Evolutionary conservation across 1,140 invertebrate genomes (phyloP), one percentile per base, ranked within the genome.

Genomic region (Hyphantria cunea): DNA sequence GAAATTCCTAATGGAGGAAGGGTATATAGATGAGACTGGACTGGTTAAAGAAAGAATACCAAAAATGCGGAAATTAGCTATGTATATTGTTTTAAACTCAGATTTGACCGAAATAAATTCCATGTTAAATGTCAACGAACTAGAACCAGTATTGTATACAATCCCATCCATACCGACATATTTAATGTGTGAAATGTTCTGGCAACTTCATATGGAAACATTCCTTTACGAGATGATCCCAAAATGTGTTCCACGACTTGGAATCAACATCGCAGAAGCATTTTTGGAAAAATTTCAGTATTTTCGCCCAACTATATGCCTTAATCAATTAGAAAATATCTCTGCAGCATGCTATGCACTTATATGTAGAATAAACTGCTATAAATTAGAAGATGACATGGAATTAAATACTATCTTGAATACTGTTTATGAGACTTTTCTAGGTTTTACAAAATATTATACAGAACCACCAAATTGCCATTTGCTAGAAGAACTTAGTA

Each of bases 181-280:
- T 60, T 63, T 90, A 4, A 77, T 90, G 75, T 80, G 81, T 72
- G 88, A 89, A 74, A 68, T 90, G 25, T 59, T 88, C 34, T 90
- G 84, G 82, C 72, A 72, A 12, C 65, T 87, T 0, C 39, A 80
- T 54, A 84, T 90, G 78, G 78, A 85, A n/a, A 58, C 55, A 13
- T 88, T 81, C 76, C 45, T 88, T 9, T 75, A 70, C 63, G 86
- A 89, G 76, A 72, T 81, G 44, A 76, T 90, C 50, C 62, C 79
- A 0, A 86, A 71, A 47, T 70, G 68, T 47, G 61, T 66, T 48
- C 84, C 88, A 6, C 61, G 61, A 32, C 54, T 90, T 6, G 75
- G 73, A 31, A 15, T 88, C 14, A 74, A 88, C 60, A 50, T 90
- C 33, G 72, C 74, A 3, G 71, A 72, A 50, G 72, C 82, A 32